Evolutionary conservation across 2,888 invertebrate species (phyloP).

Genomic region (Caradrina kadenii): DNA sequence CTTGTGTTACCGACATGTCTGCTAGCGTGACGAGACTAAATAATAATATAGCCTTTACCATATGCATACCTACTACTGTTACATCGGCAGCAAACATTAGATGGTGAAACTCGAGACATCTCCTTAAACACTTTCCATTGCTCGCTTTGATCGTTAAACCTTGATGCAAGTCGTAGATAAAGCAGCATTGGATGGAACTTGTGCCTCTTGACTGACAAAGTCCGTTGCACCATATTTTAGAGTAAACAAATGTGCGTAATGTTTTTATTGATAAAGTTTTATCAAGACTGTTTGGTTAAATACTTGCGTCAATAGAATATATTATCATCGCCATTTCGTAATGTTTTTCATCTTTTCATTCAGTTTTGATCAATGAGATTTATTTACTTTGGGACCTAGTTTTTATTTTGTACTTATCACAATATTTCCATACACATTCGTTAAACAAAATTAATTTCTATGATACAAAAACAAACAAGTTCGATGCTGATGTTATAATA

Average conservation of each 20-base stretch:
- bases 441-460: neutral
- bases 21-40: constrained; percentile 39
- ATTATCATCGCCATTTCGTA: constrained; percentile 30
- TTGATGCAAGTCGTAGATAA: neutral
- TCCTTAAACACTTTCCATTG: constrained; percentile 11
- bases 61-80: neutral
- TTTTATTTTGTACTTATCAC: neutral
- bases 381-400: neutral
- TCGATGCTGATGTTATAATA: neutral
- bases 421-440: neutral
- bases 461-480: neutral
- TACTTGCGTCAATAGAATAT: constrained; percentile 53
- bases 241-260: constrained; percentile 49
- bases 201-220: neutral
- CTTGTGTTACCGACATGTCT: constrained; percentile 37
- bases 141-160: neutral
- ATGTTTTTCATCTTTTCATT: constrained; percentile 6
- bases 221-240: constrained; percentile 34
- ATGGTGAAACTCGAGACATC: neutral
- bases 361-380: neutral
- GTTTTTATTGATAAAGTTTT: constrained; percentile 59
- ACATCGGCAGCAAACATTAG: neutral
- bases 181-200: neutral
- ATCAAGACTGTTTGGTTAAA: constrained; percentile 41
- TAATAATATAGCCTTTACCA: neutral